Conservation (phyloP, 2,797 vertebrate genomes). For the Gymnoscopelus braueri region DNA sequence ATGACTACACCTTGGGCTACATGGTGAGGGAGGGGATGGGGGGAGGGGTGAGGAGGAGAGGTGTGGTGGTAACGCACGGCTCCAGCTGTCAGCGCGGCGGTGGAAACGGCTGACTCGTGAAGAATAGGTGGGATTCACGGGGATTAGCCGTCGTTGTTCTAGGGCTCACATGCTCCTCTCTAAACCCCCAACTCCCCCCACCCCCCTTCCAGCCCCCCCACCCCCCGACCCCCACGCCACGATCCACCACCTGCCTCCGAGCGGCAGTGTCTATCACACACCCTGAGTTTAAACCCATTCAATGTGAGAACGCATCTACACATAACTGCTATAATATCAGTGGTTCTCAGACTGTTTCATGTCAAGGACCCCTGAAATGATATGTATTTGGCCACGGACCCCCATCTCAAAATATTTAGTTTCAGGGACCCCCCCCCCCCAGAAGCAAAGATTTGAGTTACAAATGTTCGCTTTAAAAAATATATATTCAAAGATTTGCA, state of each 20-base stretch:
- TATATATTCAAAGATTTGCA: no score
- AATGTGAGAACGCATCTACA: no score
- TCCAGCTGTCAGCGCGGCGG: constrained; percentile 39
- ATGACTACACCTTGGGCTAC: no score
- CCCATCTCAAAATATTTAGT: no score
- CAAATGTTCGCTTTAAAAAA: no score
- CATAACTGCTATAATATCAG: no score
- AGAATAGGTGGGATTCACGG: constrained; percentile 53
- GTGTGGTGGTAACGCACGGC: constrained; percentile 21
- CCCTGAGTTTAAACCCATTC: no score
- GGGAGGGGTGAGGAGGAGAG: constrained; percentile 19
- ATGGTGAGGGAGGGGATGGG: constrained; percentile 28
- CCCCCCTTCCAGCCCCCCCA: not conserved
- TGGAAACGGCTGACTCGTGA: constrained; percentile 57
- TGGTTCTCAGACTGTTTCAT: no score
- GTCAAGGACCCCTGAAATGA: no score
- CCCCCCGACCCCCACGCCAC: not conserved
- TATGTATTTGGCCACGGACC: no score
- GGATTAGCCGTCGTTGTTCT: constrained; percentile 61
- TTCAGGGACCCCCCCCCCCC: no score
- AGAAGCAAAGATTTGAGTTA: no score
- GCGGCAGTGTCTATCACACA: constrained; percentile 6
- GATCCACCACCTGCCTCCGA: constrained; percentile 33
- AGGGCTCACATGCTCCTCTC: not conserved
- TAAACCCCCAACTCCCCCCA: not conserved